Base-by-base conservation (phyloP, 2,797 vertebrate genomes). In the Sebastes steindachneri region DNA sequence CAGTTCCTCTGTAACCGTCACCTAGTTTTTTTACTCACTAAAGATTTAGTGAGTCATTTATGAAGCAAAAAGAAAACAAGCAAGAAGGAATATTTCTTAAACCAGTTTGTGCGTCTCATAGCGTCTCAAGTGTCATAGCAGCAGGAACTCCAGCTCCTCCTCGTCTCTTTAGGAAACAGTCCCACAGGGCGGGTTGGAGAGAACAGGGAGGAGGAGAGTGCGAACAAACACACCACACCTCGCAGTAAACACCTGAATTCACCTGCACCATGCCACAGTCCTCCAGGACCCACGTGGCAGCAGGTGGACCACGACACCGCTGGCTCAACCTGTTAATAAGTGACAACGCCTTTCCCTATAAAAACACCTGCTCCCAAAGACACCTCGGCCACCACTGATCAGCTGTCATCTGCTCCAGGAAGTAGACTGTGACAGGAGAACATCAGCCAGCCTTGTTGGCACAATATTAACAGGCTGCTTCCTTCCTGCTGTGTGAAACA, bases 201-300 rank as follows among this genome's bases (percentile, higher is more conserved):
- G 48, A 81, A 33, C 79, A 83, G 65, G 72, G 72, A 77, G 81
- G 82, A 72, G 70, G 75, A 65, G 83, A 78, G 78, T 12, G 79
- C 7, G 73, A 90, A 93, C 86, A 95, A 94, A 95, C 92, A 94
- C 78, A 84, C 88, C 92, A 87, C 93, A 90, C 93, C 94, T 92
- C 84, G 86, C 58, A 12, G 75, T 79, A 84, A 85, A 93, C 90
- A 92, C 86, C 88, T 93, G 86, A 84, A 75, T 53, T 66, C 83
- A 90, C 77, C 88, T 91, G 66, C 51, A 82, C 84, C 3, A 53
- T 41, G 82, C 57, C 89, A 81, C 75, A 64, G 86, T 85, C 88
- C 84, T 85, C 80, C 73, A 84, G 83, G 89, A 83, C 77, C 86
- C 83, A 93, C 83, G 89, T 93, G 91, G 92, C 88, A 89, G 64